Conservation (phyloP, 2,888 invertebrate species). For the Dicycla oo region DNA sequence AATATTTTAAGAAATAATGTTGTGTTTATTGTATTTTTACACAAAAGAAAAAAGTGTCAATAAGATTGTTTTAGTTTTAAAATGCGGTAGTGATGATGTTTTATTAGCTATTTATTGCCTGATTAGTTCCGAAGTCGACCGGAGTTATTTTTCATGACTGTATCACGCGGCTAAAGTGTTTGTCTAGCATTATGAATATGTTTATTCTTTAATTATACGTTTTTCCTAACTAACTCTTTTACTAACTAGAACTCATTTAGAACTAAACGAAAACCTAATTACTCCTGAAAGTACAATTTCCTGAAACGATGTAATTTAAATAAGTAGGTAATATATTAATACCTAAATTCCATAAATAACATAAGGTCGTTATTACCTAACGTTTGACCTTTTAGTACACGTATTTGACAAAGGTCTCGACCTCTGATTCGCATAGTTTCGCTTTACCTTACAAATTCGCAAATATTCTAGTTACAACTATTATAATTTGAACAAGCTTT, state of each 20-base stretch:
- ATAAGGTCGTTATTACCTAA: constrained; percentile 20
- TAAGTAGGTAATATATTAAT: constrained; percentile 11
- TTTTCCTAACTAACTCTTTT: no score
- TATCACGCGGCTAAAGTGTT: no score
- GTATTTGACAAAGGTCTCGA: constrained; percentile 26
- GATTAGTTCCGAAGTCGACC: neutral
- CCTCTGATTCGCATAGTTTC: constrained; percentile 35
- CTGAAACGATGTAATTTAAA: constrained; percentile 2
- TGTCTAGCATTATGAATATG: neutral
- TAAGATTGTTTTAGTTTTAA: neutral
- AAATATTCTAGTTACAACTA: constrained; percentile 24
- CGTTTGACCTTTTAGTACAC: constrained; percentile 33
- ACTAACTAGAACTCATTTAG: neutral
- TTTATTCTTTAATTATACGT: neutral
- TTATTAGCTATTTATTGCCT: neutral
- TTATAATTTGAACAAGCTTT: constrained; percentile 25
- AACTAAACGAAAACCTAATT: neutral
- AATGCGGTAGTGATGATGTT: neutral
- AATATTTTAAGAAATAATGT: neutral
- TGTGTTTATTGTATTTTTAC: neutral
- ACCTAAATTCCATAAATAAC: constrained; percentile 9
- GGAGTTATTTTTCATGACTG: neutral
- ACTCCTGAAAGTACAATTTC: neutral
- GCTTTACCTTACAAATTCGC: neutral
- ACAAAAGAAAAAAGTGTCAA: neutral